Conservation (phyloP, 2,797 vertebrate species). For the Cynodonichthys magdalenae region DNA sequence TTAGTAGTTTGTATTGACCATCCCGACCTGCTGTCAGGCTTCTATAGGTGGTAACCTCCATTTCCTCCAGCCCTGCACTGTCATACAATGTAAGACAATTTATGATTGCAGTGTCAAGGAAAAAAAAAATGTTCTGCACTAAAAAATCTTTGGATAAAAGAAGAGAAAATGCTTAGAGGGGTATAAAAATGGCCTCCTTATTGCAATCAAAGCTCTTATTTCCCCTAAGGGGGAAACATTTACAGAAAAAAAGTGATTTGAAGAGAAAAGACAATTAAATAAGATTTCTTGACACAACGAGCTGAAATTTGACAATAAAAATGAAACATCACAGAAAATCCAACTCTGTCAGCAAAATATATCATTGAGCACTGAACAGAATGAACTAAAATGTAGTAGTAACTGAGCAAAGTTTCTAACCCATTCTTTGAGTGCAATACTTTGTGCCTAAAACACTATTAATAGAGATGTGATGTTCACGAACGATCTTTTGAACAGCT, state of each 20-base stretch:
- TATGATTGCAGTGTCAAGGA: slow-evolving; percentile 16
- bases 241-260: slow-evolving; percentile 4
- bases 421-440: no score
- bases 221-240: slow-evolving; percentile 2
- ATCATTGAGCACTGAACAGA: no score
- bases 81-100: slow-evolving; percentile 21
- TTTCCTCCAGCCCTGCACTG: slow-evolving; percentile 9
- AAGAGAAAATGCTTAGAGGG: slow-evolving; percentile 28
- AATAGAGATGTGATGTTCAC: no score
- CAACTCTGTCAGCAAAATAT: no score
- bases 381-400: no score
- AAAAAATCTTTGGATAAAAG: slow-evolving; percentile 30
- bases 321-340: no score
- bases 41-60: slow-evolving; percentile 40
- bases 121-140: slow-evolving; percentile 1
- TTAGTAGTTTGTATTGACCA: slow-evolving; percentile 47
- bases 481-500: no score
- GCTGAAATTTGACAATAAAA: neutral
- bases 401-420: no score
- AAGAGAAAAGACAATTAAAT: slow-evolving; percentile 15
- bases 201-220: slow-evolving; percentile 11
- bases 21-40: slow-evolving; percentile 33
- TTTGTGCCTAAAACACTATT: no score
- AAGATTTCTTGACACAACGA: neutral
- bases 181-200: slow-evolving; percentile 11